Evolutionary conservation across 2,888 invertebrate genomes (phyloP), one percentile per base, ranked within the genome.

Genomic region (Trissoscelio sp.): DNA sequence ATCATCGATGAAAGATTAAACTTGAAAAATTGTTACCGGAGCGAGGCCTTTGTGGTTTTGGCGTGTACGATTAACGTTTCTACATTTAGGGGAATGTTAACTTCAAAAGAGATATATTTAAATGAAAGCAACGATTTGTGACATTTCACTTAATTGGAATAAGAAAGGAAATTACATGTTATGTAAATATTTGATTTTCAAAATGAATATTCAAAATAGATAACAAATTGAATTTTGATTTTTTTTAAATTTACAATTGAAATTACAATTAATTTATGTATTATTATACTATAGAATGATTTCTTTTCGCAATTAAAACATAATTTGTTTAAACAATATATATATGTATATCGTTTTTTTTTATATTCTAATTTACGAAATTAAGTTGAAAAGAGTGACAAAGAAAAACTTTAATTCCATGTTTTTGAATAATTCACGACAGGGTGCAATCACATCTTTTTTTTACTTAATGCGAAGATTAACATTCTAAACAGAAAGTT

Each of bases 1-100:
- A 77, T 69, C 62, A 69, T 77, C 69, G 69, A 69, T 55, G 62
- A 62, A 53, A 77, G 77, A 77, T 77, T 74, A 69, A 31, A 12
- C 24, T 69, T 77, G 62, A 77, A 77, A 69, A 69, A 69, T 77
- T 48, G 57, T 28, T 34, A 44, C 55, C 14, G 14, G 16, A 11
- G 11, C 55, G 20, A n/a, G 42, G 11, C 34, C 39, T 31, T 73
- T 64, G 73, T 73, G 44, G 34, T 64, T 64, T 55, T 28, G 39
- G 53, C 60, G 16, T 60, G 53, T 60, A 42, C 60, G 16, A 60
- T 37, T 34, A 24, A 57, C 70, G 31, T 60, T 72, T 70, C 48
- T 58, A 70, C 70, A 34, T 69, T 46, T 48, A 20, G 14, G 24
- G 37, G 22, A 70, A 46, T 37, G 44, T 55, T 9, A 39, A 34